Percentiles rank a stretch among this genome's conserved stretches.
Evolutionary conservation across 2,888 invertebrate genomes (phyloP).

Genomic region (Callyntrura guangdongensis): DNA sequence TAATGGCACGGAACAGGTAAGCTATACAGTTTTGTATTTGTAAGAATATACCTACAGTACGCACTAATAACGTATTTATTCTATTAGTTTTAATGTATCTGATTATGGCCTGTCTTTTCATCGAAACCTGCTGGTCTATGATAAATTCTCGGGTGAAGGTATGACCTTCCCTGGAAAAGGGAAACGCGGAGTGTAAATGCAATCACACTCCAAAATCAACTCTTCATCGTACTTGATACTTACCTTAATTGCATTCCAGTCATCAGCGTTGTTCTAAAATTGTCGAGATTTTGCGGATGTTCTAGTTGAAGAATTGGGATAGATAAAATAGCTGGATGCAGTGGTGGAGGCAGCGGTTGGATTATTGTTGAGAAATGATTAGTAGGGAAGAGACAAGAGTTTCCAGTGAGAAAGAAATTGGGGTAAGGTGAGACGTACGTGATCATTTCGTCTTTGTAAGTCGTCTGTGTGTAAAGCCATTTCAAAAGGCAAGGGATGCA

Average conservation of each 20-base stretch:
- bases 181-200: not conserved
- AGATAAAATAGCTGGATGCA: not conserved
- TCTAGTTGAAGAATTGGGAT: not conserved
- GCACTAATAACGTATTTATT: not conserved
- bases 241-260: conserved; percentile 23
- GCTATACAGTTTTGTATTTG: not conserved
- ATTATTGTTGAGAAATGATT: conserved; percentile 35
- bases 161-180: no score
- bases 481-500: no score
- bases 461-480: no score
- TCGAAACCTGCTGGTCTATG: not conserved
- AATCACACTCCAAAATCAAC: not conserved
- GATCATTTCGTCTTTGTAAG: no score
- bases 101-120: not conserved
- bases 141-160: no score
- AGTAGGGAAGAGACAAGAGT: conserved; percentile 9
- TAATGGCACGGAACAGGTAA: conserved; percentile 81
- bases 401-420: conserved; percentile 5
- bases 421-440: conserved; percentile 46
- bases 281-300: not conserved
- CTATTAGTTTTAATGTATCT: not conserved
- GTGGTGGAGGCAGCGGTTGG: not conserved
- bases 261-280: not conserved
- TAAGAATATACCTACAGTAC: not conserved
- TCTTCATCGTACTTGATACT: not conserved